These are phyloP conservation scores for Erithacus rubecula DNA, from an alignment of 2,797 vertebrate species.

Conservation along the genomic window DNA sequence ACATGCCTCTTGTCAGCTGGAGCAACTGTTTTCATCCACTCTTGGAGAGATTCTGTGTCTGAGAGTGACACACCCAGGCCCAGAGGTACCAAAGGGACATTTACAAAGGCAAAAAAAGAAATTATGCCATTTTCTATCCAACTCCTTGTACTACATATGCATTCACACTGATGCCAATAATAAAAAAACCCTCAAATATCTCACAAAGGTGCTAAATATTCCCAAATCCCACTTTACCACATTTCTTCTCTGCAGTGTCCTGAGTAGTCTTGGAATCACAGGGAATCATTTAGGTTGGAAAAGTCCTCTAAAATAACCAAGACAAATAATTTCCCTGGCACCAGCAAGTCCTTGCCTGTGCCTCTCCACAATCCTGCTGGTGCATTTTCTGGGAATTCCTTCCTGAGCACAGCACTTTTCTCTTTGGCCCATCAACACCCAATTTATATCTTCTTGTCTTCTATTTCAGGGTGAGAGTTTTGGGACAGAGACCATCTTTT, in stretches of 20 bases:
- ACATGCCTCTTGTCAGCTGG: neutral
- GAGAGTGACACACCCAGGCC: neutral
- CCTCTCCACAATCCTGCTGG: neutral
- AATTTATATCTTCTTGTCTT: neutral
- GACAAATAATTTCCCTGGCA: neutral
- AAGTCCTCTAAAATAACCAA: fast-evolving
- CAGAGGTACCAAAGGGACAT: too few relatives aligned
- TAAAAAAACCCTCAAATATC: fast-evolving
- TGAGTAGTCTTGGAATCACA: neutral
- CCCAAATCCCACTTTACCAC: fast-evolving
- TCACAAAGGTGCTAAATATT: neutral
- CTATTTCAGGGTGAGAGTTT: neutral
- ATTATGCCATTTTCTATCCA: fast-evolving
- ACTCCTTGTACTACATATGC: fast-evolving
- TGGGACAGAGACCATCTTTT: slow-evolving; percentile 37
- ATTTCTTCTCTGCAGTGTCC: neutral
- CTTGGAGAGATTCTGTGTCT: neutral
- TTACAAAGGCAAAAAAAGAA: neutral
- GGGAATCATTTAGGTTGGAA: neutral
- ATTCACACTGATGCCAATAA: neutral
- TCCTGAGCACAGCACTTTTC: neutral
- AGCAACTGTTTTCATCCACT: neutral
- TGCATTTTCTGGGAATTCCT: neutral
- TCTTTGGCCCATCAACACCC: neutral
- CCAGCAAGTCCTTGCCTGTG: neutral